Conservation (phyloP, 2,113 vertebrate species). For the Ivindomyrus marchei region DNA sequence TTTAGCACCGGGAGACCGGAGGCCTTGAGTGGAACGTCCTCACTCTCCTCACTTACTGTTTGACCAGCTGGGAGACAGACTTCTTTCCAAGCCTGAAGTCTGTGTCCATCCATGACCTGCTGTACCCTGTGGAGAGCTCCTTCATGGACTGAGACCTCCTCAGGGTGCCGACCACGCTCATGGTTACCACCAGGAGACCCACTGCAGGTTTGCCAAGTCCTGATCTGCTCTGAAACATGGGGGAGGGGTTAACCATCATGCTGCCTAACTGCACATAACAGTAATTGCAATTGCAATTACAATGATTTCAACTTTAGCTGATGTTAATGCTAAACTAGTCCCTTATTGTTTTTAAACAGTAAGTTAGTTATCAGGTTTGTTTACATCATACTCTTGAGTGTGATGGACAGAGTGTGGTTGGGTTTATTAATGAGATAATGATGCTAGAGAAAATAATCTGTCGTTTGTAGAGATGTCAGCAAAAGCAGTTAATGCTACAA, state of each 20-base stretch:
- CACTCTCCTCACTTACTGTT: constrained; percentile 53
- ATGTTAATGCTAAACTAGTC: not conserved
- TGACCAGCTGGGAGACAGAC: constrained; percentile 68
- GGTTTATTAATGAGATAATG: not conserved
- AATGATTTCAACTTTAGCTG: not conserved
- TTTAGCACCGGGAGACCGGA: not conserved
- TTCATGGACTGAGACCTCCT: constrained; percentile 58
- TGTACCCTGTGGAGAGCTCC: constrained; percentile 43
- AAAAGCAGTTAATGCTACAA: not conserved
- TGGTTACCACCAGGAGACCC: constrained; percentile 18
- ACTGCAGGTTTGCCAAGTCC: not conserved
- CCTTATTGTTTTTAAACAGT: not conserved
- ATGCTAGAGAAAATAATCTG: not conserved
- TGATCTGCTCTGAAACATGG: not conserved
- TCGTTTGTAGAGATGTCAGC: not conserved
- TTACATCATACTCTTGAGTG: not conserved
- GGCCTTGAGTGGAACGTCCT: not conserved
- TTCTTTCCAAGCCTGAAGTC: constrained; percentile 47
- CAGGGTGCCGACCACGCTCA: constrained; percentile 48
- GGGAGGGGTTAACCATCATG: not conserved
- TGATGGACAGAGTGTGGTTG: not conserved
- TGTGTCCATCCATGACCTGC: constrained; percentile 39
- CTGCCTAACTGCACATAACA: not conserved
- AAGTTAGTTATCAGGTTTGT: not conserved
- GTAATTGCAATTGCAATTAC: not conserved